Evolutionary conservation across 2,797 vertebrate genomes (phyloP).

Genomic region (Buceros bicornis): DNA sequence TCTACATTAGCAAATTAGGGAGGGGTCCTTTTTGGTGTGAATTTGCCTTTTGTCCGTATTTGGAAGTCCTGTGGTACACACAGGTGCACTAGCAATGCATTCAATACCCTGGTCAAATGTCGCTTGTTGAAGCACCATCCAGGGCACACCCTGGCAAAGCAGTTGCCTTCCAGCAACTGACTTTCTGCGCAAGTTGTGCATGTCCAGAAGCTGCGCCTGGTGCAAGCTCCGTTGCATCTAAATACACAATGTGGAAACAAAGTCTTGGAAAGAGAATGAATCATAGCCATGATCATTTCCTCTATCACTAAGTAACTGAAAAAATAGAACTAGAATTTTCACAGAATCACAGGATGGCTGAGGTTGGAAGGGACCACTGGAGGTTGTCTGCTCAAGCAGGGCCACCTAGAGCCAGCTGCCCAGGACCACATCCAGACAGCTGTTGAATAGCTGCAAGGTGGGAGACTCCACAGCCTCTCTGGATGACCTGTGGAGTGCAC

Average conservation of each 20-base stretch:
- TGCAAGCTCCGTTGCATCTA: not conserved
- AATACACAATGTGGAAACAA: not conserved
- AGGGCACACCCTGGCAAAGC: not conserved
- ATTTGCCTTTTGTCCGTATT: not conserved
- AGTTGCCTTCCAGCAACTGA: not conserved
- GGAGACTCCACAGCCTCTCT: not conserved
- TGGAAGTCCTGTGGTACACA: not conserved
- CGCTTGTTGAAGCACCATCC: not conserved
- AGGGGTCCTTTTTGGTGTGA: not conserved
- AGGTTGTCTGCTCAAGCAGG: not conserved
- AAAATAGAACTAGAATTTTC: not conserved
- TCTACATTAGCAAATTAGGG: not conserved
- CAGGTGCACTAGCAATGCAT: not conserved
- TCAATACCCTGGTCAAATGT: not conserved
- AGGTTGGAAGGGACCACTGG: not conserved
- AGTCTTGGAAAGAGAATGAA: not conserved
- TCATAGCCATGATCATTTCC: fast-evolving
- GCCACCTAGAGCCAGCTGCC: not conserved
- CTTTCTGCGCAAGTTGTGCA: not conserved
- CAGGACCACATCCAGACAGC: not conserved
- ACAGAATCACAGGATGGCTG: not conserved
- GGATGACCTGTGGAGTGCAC: not conserved
- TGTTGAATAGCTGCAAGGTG: not conserved
- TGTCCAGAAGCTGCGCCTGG: not conserved
- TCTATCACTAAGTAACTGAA: not conserved